Conservation (phyloP, 2,888 invertebrate species). For the Lepidochrysops patricia region DNA sequence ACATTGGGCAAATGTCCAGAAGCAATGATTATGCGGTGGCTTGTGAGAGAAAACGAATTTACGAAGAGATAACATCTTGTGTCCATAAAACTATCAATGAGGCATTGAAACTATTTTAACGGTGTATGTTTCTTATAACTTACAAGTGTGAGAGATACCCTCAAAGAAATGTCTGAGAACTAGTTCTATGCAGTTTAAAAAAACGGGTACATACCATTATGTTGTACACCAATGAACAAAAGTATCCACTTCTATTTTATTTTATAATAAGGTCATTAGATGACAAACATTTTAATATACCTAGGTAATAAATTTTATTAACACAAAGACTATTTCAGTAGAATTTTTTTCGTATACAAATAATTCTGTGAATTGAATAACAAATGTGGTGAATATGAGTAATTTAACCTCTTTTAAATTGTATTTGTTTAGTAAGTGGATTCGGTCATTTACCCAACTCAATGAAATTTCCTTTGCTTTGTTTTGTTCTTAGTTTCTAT, state of each 20-base stretch:
- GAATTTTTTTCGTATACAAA: neutral
- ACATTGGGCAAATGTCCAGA: conserved; percentile 38
- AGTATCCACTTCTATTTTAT: too few relatives aligned
- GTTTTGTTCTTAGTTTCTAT: too few relatives aligned
- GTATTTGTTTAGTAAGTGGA: neutral
- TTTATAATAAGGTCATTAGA: neutral
- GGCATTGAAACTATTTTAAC: neutral
- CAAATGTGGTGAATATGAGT: neutral
- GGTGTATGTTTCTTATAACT: neutral
- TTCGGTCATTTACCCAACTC: conserved; percentile 8
- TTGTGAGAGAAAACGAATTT: conserved; percentile 25
- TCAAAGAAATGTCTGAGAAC: too few relatives aligned
- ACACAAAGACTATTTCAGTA: neutral
- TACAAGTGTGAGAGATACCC: neutral
- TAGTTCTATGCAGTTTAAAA: too few relatives aligned
- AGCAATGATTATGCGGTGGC: conserved; percentile 30
- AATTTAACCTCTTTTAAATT: neutral
- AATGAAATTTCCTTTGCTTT: neutral
- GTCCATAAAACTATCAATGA: neutral
- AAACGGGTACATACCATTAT: too few relatives aligned
- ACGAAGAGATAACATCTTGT: neutral
- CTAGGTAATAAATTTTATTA: neutral
- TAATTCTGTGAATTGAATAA: neutral
- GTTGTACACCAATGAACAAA: too few relatives aligned
- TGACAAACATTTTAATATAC: neutral